A percentile compares a stretch with the other conserved stretches of the same genome.
phyloP scores from a whole-genome alignment of 2,888 invertebrate species.

The Cosmia trapezina region DNA sequence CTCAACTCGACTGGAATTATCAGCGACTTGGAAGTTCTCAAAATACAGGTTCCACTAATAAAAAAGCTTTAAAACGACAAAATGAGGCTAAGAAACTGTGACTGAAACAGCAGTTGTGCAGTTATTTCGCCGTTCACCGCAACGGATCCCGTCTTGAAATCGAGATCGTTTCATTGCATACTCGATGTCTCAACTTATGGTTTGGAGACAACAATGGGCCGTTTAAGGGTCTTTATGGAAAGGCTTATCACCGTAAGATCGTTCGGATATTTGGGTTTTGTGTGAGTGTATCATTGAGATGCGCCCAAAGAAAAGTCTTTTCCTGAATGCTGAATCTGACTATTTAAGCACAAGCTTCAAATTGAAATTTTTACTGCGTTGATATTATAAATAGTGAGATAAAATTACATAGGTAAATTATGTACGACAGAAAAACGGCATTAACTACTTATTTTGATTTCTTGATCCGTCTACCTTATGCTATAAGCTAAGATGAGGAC shows the following conservation, averaged over 20 bases:
- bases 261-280: constrained; percentile 6
- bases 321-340: background rate
- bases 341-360: background rate
- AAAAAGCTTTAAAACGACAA: constrained; percentile 44
- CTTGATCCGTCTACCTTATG: background rate
- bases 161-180: constrained; percentile 17
- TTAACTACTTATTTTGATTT: background rate
- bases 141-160: constrained; percentile 19
- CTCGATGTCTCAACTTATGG: constrained; percentile 42
- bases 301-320: background rate
- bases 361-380: no score
- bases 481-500: background rate
- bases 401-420: background rate
- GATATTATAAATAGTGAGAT: background rate
- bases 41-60: constrained; percentile 32
- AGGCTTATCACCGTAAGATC: background rate
- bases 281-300: background rate
- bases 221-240: constrained; percentile 11
- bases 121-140: constrained; percentile 31
- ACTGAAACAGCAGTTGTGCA: constrained; percentile 43
- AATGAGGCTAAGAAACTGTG: constrained; percentile 47
- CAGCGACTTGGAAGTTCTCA: constrained; percentile 12
- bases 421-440: background rate
- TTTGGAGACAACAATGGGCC: constrained; percentile 45
- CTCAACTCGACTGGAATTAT: background rate